A percentile compares a stretch with the other conserved stretches of the same genome.
These are phyloP conservation scores for Electrona antarctica DNA, from an alignment of 2,113 vertebrate genomes.

Conservation along the genomic window DNA sequence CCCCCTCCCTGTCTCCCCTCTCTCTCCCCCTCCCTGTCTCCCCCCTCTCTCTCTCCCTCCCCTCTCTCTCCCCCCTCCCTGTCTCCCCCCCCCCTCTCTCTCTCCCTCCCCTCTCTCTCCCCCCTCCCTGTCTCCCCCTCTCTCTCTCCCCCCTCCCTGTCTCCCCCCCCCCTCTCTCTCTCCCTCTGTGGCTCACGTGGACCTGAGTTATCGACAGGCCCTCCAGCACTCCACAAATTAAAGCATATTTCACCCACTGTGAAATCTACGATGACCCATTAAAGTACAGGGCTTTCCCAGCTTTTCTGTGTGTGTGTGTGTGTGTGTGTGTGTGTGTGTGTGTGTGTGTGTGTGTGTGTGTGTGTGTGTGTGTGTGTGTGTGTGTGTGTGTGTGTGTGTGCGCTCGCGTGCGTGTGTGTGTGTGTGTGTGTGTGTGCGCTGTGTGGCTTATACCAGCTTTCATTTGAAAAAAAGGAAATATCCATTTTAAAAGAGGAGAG, in stretches of 20 bases:
- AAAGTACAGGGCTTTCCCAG: constrained; percentile 45
- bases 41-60: not conserved
- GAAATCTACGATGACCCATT: constrained; percentile 53
- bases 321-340: constrained; percentile 1
- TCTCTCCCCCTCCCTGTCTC: not conserved
- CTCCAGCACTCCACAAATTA: constrained; percentile 62
- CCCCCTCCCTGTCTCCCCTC: not conserved
- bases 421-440: constrained; percentile 20
- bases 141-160: not conserved
- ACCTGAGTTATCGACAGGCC: constrained; percentile 48
- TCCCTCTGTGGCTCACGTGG: not conserved
- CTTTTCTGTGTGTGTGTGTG: not conserved
- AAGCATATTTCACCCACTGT: constrained; percentile 67
- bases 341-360: not conserved
- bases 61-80: not conserved
- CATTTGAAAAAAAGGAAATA: constrained; percentile 37
- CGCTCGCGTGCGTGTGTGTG: not conserved
- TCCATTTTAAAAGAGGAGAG: constrained; percentile 21
- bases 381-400: constrained; percentile 16
- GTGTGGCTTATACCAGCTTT: constrained; percentile 42
- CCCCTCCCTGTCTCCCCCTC: not conserved
- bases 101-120: too few relatives aligned
- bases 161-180: not conserved
- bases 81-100: not conserved
- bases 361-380: not conserved